phyloP scores from a whole-genome alignment of 2,113 vertebrate genomes.

The Corythaeola cristata region DNA sequence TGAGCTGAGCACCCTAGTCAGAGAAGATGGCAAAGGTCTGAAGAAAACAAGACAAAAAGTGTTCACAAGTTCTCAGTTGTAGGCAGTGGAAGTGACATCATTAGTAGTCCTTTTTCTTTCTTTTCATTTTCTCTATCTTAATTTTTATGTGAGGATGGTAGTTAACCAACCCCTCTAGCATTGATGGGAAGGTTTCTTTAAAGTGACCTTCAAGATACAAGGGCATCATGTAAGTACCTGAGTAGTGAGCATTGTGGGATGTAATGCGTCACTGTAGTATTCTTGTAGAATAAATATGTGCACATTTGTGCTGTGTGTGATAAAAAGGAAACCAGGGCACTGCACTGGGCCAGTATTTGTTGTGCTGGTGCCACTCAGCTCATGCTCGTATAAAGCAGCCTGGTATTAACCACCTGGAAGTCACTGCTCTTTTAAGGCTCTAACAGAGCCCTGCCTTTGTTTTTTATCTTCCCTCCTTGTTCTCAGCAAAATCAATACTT shows the following conservation, averaged over 20 bases:
- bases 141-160: background rate
- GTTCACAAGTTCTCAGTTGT: background rate
- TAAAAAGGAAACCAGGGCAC: background rate
- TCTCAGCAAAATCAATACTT: background rate
- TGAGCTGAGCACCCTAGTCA: background rate
- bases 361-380: background rate
- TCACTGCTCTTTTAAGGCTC: background rate
- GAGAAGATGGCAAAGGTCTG: background rate
- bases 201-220: background rate
- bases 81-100: background rate
- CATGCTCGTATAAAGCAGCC: rapidly evolving
- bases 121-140: background rate
- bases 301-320: background rate
- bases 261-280: rapidly evolving
- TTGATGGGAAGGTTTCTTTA: background rate
- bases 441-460: background rate
- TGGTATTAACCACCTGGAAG: background rate
- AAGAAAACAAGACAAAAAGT: background rate
- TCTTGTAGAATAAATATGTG: background rate
- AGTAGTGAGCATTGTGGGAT: background rate
- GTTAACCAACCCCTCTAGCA: background rate
- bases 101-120: too few relatives aligned
- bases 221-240: background rate
- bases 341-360: background rate
- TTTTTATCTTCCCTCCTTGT: background rate